Evolutionary conservation across 2,113 vertebrate species (phyloP).

Genomic region (Crotophaga sulcirostris): DNA sequence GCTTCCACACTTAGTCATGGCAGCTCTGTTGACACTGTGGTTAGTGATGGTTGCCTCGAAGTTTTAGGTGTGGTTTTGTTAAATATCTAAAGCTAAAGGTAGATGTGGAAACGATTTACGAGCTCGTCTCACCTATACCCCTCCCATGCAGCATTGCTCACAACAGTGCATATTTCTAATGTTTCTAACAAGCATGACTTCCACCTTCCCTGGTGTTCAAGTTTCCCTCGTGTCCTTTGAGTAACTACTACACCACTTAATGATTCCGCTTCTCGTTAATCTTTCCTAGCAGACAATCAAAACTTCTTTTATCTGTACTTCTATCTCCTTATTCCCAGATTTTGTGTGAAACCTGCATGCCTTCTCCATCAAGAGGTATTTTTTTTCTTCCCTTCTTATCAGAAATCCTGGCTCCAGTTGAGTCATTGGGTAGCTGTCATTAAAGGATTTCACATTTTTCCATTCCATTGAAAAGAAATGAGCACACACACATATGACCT

Average conservation of each 20-base stretch:
- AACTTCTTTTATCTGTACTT: background rate
- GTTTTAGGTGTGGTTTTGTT: background rate
- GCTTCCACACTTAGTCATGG: background rate
- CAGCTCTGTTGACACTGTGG: background rate
- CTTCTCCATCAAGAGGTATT: background rate
- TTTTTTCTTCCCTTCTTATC: background rate
- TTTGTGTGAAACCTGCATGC: background rate
- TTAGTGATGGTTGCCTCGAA: background rate
- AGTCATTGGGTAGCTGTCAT: background rate
- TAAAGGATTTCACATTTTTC: background rate
- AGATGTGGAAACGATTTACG: background rate
- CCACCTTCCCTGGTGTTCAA: background rate
- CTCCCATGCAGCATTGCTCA: background rate
- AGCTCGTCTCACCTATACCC: background rate
- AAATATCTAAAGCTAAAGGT: background rate
- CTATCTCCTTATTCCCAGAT: background rate
- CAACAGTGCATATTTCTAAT: background rate
- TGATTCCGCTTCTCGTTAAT: background rate
- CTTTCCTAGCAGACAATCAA: background rate
- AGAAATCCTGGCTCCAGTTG: background rate
- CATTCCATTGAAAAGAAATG: background rate
- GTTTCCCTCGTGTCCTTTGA: background rate
- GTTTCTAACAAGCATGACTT: background rate
- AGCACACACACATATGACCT: too few relatives aligned
- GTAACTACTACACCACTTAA: background rate